A percentile compares a stretch with the other conserved stretches of the same genome.
phyloP scores from a whole-genome alignment of 1,140 invertebrate species.

The Drosophila cardini region DNA sequence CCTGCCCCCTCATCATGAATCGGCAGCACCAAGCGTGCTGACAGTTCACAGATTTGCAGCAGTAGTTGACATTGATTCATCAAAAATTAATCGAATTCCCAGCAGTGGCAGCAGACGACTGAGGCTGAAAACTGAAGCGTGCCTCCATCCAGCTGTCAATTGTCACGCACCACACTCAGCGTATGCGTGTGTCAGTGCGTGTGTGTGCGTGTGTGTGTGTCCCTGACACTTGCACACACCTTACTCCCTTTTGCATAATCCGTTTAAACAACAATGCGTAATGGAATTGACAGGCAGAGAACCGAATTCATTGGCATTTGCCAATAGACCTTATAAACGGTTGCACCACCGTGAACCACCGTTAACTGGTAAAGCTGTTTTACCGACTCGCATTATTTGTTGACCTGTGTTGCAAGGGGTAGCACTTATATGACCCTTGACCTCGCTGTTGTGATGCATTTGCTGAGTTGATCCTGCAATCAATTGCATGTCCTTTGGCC shows the following conservation, averaged over 20 bases:
- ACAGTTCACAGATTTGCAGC: slow-evolving; percentile 78
- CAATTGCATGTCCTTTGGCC: slow-evolving; percentile 58
- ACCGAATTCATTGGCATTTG: slow-evolving; percentile 21
- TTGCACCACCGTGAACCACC: not conserved
- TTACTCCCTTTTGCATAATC: slow-evolving; percentile 60
- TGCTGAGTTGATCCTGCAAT: slow-evolving; percentile 34
- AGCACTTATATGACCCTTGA: slow-evolving; percentile 4
- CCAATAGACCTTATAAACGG: slow-evolving; percentile 17
- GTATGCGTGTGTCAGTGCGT: not conserved
- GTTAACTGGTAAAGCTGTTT: not conserved
- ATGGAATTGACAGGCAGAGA: slow-evolving; percentile 52
- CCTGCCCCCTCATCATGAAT: not conserved
- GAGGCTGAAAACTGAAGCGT: slow-evolving; percentile 14
- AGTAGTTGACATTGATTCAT: slow-evolving; percentile 82
- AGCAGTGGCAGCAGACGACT: slow-evolving; percentile 32
- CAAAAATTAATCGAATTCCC: slow-evolving; percentile 82
- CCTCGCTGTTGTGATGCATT: not conserved
- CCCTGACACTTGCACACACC: slow-evolving; percentile 28
- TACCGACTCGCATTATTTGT: slow-evolving; percentile 40
- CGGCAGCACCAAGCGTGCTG: slow-evolving; percentile 37
- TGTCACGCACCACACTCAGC: slow-evolving; percentile 46
- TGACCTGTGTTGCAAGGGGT: slow-evolving; percentile 27
- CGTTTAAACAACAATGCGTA: slow-evolving; percentile 69
- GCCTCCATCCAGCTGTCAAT: slow-evolving; percentile 64
- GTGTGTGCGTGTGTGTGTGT: not conserved